Evolutionary conservation across 1,140 invertebrate genomes (phyloP), one percentile per base, ranked within the genome.

Genomic region (Drosophila rhopaloa): DNA sequence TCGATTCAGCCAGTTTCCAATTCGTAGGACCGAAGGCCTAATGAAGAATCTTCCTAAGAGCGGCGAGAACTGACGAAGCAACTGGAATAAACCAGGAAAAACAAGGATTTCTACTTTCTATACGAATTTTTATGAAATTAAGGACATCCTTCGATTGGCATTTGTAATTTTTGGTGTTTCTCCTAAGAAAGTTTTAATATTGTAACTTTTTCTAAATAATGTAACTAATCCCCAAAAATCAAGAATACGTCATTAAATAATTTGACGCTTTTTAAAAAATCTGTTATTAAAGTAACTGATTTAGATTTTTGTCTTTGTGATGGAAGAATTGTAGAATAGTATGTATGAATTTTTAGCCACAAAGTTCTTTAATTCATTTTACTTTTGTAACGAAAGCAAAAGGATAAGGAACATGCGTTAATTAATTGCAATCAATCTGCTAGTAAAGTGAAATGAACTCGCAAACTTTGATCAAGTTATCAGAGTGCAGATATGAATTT

Each of bases 401-500:
- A 10, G 16, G 14, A n/a, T 8, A n/a, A 19, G 6, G n/a, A 13
- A 19, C 37, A 24, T 35, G 29, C 43, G 10, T 59, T 24, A 47
- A 32, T 32, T 43, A 61, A 68, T 9, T 51, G 32, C 40, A 62
- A 48, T 24, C 71, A 46, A 38, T 63, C 19, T 63, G 32, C 11
- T 14, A 14, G 55, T 27, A 10, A 14, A 40, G 27, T 63, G 13
- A 43, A 59, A 68, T 32, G 5, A 43, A 56, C 5, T 24, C 5
- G 29, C 11, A 41, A 71, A 68, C 35, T 41, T 70, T 37, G 40
- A 37, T 57, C 59, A 61, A 62, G 51, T 47, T 61, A 48, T 37
- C n/a, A 35, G 27, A 14, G 53, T 7, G 27, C 13, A 68, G 47
- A 44, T 76, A 50, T 62, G 37, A 70, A 66, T 67, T 66, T 66